Evolutionary conservation across 2,797 vertebrate species (phyloP).

Genomic region (Siniperca obscura): DNA sequence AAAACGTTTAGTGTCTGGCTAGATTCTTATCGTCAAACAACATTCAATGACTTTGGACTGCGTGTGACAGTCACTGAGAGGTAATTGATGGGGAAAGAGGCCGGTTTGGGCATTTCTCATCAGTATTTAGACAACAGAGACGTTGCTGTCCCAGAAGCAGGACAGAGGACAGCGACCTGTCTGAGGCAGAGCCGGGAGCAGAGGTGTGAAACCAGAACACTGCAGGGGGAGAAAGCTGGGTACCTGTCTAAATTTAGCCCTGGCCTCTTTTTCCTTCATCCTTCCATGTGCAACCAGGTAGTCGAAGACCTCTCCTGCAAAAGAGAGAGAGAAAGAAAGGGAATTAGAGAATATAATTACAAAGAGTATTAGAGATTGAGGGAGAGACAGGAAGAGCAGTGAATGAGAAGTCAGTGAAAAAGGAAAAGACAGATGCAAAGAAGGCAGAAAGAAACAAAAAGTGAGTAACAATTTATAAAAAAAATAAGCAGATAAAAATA

Average conservation of each 20-base stretch:
- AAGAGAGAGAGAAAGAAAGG: slow-evolving; percentile 9
- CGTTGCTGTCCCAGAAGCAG: slow-evolving; percentile 11
- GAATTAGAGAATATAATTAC: background rate
- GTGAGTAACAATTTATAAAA: slow-evolving; percentile 28
- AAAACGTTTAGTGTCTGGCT: background rate
- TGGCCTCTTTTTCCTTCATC: slow-evolving; percentile 99
- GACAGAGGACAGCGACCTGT: slow-evolving; percentile 44
- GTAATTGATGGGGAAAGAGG: slow-evolving; percentile 26
- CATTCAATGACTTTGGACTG: slow-evolving; percentile 3
- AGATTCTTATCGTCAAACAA: background rate
- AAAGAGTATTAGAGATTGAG: background rate
- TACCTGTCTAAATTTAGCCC: slow-evolving; percentile 99
- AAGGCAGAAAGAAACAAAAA: background rate
- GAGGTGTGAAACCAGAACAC: slow-evolving; percentile 78
- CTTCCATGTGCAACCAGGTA: slow-evolving; percentile 98
- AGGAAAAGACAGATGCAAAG: background rate
- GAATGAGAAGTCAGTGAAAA: background rate
- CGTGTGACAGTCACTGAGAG: slow-evolving; percentile 8
- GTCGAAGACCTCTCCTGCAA: slow-evolving; percentile 95
- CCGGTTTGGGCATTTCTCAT: slow-evolving; percentile 38
- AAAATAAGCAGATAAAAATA: slow-evolving; percentile 45
- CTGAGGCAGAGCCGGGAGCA: slow-evolving; percentile 51
- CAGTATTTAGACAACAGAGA: slow-evolving; percentile 21
- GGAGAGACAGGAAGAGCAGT: background rate
- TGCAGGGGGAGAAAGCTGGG: slow-evolving; percentile 73